Evolutionary conservation across 2,797 vertebrate genomes (phyloP).

Genomic region (Cuniculus paca): DNA sequence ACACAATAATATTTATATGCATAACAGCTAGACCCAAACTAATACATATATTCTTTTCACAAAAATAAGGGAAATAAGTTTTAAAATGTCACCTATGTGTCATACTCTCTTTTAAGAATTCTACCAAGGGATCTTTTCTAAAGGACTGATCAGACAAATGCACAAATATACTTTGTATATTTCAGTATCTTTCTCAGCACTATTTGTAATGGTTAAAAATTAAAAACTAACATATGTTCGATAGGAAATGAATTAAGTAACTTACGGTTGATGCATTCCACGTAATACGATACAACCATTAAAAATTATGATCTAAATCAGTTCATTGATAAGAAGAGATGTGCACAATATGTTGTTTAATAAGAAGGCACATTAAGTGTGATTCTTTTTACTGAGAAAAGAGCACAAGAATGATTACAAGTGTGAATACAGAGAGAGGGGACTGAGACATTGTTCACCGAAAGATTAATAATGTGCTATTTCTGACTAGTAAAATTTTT

Average conservation of each 20-base stretch:
- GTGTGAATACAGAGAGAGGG: neutral
- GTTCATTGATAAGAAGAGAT: neutral
- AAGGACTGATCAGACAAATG: neutral
- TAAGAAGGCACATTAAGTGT: neutral
- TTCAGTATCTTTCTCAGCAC: neutral
- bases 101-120: neutral
- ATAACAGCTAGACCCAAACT: neutral
- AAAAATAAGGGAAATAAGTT: neutral
- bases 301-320: neutral
- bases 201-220: neutral
- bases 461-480: neutral
- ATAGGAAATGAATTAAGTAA: neutral
- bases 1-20: neutral
- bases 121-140: neutral
- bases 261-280: neutral
- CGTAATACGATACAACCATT: neutral
- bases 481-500: neutral
- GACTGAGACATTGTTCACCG: neutral
- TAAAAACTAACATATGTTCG: slow-evolving; percentile 1
- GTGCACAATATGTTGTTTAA: neutral
- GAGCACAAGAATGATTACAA: neutral
- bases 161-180: neutral
- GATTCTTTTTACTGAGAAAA: neutral
- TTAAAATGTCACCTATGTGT: neutral
- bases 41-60: neutral